These are phyloP conservation scores for Hyperoodon ampullatus DNA, from an alignment of 2,113 vertebrate species.

Conservation along the genomic window DNA sequence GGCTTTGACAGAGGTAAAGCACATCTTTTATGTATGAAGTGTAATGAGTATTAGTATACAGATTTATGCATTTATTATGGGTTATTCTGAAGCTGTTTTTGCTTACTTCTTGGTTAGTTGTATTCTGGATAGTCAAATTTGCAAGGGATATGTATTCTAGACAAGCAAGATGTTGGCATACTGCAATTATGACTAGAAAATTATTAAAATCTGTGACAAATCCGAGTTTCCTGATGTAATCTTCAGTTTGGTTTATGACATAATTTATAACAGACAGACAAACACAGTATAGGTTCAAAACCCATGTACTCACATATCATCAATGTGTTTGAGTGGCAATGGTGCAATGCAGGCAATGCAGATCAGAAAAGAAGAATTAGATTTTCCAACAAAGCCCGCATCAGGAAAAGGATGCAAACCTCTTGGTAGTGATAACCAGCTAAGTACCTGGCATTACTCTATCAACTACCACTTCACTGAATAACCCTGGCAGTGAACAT, in stretches of 20 bases:
- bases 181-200: neutral
- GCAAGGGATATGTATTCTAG: neutral
- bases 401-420: neutral
- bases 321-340: neutral
- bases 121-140: neutral
- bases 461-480: neutral
- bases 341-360: neutral
- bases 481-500: neutral
- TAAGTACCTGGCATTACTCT: neutral
- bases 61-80: neutral
- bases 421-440: neutral
- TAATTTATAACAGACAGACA: neutral
- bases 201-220: neutral
- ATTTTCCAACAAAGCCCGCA: neutral
- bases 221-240: neutral
- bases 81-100: neutral
- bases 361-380: neutral
- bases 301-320: neutral
- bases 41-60: neutral
- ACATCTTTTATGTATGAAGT: neutral
- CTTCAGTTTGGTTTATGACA: neutral
- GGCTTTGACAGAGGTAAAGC: neutral
- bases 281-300: neutral
- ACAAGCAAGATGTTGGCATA: neutral
- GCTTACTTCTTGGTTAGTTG: neutral